Evolutionary conservation across 2,113 vertebrate species (phyloP), one percentile per base, ranked within the genome.

Genomic region (Sinocyclocheilus anophthalmus): DNA sequence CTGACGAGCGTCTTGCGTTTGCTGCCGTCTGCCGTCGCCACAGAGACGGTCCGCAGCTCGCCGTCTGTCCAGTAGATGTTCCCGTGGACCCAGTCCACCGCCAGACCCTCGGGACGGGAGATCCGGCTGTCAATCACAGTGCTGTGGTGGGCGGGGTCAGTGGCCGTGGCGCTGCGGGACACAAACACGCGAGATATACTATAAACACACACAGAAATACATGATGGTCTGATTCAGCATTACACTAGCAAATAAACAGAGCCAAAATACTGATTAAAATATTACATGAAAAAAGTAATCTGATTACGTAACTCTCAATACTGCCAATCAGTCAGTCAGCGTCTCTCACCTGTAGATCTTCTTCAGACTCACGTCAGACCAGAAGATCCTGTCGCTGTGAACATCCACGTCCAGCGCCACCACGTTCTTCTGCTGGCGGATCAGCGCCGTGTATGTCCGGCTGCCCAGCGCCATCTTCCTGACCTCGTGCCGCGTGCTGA

Each of bases 61-160:
- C 93, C 93, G 89, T 98, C 97, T 0, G 96, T 97, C 97, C 97
- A 98, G 92, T 98, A 98, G 83, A 98, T 93, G 93, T 97, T 95
- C 33, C 95, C 88, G 6, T 98, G 96, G 86, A 98, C 90, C 97
- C 97, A 98, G 89, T 98, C 97, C 1, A 98, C 94, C 0, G 97
- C 97, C 13, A 98, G 90, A 26, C 96, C 96, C 0, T 97, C 96
- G 0, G 96, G 96, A 1, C 94, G 88, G 50, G 92, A 91, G 9
- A 97, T 92, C 39, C 90, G 91, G 0, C 84, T 91, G 6, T 88
- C 89, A 45, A 98, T 94, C 24, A 98, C 89, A 0, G 93, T 92
- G 14, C 81, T 86, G 11, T 96, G 94, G 61, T 93, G 76, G 37
- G 95, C 90, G 22, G 90, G 69, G 88, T 93, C 69, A 11, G 90